phyloP scores from a whole-genome alignment of 2,888 invertebrate genomes.

The Bugula neritina region DNA sequence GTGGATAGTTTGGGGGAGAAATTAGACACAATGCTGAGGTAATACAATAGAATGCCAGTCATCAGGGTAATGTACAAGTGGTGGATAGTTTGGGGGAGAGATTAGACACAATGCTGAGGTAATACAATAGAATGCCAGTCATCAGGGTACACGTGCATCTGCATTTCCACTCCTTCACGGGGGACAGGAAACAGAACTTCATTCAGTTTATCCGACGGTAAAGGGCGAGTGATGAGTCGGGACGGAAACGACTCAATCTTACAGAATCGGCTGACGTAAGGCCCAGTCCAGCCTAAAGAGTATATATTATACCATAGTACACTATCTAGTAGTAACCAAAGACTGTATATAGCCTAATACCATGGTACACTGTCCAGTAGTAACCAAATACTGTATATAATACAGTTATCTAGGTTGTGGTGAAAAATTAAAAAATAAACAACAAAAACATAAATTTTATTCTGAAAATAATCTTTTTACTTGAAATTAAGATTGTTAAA shows the following conservation, averaged over 20 bases:
- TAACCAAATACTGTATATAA: not conserved
- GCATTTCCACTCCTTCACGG: slow-evolving; percentile 59
- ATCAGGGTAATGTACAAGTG: too few species aligned
- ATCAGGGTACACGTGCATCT: slow-evolving; percentile 60
- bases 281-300: not conserved
- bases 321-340: not conserved
- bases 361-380: too few species aligned
- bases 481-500: too few species aligned
- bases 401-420: not conserved
- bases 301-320: too few species aligned
- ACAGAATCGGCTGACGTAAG: not conserved
- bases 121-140: slow-evolving; percentile 52
- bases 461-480: too few species aligned
- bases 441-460: too few species aligned
- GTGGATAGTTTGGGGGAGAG: too few species aligned
- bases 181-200: slow-evolving; percentile 54
- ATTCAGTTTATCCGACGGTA: slow-evolving; percentile 40
- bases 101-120: too few species aligned
- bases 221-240: not conserved
- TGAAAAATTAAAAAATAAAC: too few species aligned
- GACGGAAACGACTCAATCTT: not conserved
- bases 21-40: too few species aligned
- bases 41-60: too few species aligned
- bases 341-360: not conserved
- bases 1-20: too few species aligned